These are phyloP conservation scores for Jaculus jaculus DNA, from an alignment of 2,113 vertebrate species.

Conservation along the genomic window DNA sequence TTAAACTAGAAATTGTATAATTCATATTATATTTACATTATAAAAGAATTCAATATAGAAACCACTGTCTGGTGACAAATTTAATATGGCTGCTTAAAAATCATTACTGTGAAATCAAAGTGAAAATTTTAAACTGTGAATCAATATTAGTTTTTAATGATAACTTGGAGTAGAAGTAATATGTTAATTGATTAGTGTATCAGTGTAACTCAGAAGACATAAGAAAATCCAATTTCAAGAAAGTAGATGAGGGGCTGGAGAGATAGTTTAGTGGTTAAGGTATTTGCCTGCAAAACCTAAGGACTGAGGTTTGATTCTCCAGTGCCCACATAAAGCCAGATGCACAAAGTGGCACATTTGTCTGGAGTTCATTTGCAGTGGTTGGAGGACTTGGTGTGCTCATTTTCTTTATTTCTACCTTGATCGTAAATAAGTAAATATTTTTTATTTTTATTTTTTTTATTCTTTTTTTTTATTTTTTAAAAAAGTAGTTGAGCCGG, in stretches of 20 bases:
- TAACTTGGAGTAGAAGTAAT: not conserved
- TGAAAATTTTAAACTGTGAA: not conserved
- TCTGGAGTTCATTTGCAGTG: no score
- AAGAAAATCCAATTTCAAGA: not conserved
- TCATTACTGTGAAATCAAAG: not conserved
- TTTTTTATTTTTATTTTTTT: no score
- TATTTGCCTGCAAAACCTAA: no score
- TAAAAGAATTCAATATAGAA: not conserved
- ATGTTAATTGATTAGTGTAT: not conserved
- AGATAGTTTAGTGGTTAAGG: no score
- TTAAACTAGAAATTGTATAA: not conserved
- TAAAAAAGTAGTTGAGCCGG: no score
- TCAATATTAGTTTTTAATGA: not conserved
- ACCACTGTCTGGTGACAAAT: not conserved
- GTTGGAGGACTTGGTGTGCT: no score
- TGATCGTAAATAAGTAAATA: no score
- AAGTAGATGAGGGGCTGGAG: not conserved
- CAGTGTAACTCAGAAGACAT: not conserved
- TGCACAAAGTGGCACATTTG: no score
- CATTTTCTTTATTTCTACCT: no score
- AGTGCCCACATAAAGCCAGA: no score
- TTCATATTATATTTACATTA: not conserved
- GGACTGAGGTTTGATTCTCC: no score
- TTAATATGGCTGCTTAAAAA: not conserved
- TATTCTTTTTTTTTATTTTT: no score